These are phyloP conservation scores for Neotoxoptera formosana DNA, from an alignment of 1,140 invertebrate species.

Conservation along the genomic window DNA sequence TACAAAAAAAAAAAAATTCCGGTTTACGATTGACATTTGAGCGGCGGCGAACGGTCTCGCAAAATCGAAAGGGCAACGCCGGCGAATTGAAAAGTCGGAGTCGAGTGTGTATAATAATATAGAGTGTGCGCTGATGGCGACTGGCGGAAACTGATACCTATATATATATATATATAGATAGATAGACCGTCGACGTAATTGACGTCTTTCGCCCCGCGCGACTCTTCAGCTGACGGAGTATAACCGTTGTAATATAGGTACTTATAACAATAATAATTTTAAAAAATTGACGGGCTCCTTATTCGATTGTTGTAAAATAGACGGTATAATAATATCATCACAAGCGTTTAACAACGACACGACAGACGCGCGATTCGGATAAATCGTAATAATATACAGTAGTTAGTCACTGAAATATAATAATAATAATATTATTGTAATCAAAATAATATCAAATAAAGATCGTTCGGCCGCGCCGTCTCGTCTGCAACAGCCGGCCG, in stretches of 20 bases:
- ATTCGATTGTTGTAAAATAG: neutral
- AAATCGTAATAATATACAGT: neutral
- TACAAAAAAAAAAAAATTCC: conserved; percentile 12
- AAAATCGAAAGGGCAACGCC: neutral
- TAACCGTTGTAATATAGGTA: neutral
- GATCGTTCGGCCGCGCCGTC: neutral
- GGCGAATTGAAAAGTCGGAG: neutral
- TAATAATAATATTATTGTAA: neutral
- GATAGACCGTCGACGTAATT: neutral
- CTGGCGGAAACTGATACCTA: neutral
- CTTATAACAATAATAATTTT: too few relatives aligned
- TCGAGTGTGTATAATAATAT: neutral
- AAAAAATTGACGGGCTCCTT: neutral
- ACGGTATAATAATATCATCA: too few relatives aligned
- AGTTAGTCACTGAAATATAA: neutral
- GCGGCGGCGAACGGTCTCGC: neutral
- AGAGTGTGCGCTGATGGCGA: neutral
- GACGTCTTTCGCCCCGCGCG: neutral
- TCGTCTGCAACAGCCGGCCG: neutral
- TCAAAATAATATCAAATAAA: neutral
- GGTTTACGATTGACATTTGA: conserved; percentile 8
- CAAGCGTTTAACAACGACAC: neutral
- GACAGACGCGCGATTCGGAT: neutral
- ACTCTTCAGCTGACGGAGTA: neutral
- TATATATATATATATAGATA: neutral